phyloP scores from a whole-genome alignment of 2,113 vertebrate species.

The Grammomys surdaster region DNA sequence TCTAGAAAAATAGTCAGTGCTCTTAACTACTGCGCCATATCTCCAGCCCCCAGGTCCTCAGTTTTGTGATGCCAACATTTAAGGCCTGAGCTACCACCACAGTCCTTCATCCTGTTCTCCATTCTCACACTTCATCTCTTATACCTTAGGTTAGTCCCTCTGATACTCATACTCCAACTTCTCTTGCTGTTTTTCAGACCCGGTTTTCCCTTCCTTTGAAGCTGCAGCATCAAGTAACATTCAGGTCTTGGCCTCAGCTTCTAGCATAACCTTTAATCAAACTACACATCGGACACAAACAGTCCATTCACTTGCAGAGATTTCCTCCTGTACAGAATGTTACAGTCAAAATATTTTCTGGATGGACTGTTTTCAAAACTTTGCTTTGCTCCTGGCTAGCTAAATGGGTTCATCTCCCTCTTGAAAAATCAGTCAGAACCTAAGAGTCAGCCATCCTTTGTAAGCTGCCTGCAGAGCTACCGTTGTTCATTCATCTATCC shows the following conservation, averaged over 20 bases:
- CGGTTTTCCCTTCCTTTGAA: slow-evolving; percentile 1
- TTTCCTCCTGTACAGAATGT: neutral
- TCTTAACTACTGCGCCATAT: too few species aligned
- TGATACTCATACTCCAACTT: neutral
- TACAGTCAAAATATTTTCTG: slow-evolving; percentile 51
- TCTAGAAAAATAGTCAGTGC: too few species aligned
- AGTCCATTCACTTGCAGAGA: neutral
- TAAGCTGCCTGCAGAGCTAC: neutral
- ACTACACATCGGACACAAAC: neutral
- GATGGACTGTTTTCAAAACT: slow-evolving; percentile 28
- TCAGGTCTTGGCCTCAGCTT: neutral
- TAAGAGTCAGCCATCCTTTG: neutral
- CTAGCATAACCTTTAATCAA: slow-evolving; percentile 23
- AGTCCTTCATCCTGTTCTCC: neutral
- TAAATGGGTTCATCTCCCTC: neutral
- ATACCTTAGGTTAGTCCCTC: neutral
- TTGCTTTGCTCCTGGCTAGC: slow-evolving; percentile 1
- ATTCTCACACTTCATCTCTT: neutral
- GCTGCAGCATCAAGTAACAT: neutral
- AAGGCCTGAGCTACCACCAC: neutral
- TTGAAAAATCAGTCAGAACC: slow-evolving; percentile 12
- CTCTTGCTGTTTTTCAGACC: neutral
- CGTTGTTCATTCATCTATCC: neutral
- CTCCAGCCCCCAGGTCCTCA: too few species aligned
- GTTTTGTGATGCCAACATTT: neutral